Base-by-base conservation (phyloP, 92 coral and sea anemone genomes). In the Parazoanthus swiftii region DNA sequence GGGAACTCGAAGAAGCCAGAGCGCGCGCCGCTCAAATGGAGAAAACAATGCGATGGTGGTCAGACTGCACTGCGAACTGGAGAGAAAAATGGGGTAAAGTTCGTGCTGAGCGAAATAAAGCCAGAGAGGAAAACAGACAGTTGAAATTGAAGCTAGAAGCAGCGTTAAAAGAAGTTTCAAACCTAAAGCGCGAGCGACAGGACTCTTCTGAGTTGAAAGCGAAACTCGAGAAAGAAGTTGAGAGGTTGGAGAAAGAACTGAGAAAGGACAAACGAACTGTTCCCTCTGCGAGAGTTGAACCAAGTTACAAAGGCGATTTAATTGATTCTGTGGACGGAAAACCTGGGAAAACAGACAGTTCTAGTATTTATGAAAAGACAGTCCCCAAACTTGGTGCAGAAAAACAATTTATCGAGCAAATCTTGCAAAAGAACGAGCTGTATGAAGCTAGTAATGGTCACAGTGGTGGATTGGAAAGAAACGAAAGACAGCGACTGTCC, bases 41-140 rank as follows among this genome's bases (percentile, higher is more conserved):
- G 80, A 97, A 97, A 85, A 97, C 99, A 1, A 95, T 97, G 99
- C 94, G 98, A 43, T 97, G 99, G 99, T 97, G 99, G 99, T 97
- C 99, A 0, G 99, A 97, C 72, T 97, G 99, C 23, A 97, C 99
- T 0, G 98, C 99, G 6, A 97, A 97, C 80, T 97, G 99, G 99
- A 89, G 99, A 77, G 99, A 97, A 77, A 97, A 97, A 82, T 97
- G 99, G 99, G 98, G 98, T 0, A 95, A 93, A 91, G 99, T 97
- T 75, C 95, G 98, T 38, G 96, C 95, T 5, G 99, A 97, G 73
- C 85, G 99, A 29, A 97, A 97, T 93, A 97, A 97, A 79, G 98
- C 99, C 0, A 89, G 98, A 7, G 99, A 97, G 76, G 99, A 97
- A 86, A 93, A 90, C 88, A 89, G 98, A 78, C 96, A 91, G 58